These are phyloP conservation scores for Ivindomyrus marchei DNA, from an alignment of 2,113 vertebrate species.

Conservation along the genomic window DNA sequence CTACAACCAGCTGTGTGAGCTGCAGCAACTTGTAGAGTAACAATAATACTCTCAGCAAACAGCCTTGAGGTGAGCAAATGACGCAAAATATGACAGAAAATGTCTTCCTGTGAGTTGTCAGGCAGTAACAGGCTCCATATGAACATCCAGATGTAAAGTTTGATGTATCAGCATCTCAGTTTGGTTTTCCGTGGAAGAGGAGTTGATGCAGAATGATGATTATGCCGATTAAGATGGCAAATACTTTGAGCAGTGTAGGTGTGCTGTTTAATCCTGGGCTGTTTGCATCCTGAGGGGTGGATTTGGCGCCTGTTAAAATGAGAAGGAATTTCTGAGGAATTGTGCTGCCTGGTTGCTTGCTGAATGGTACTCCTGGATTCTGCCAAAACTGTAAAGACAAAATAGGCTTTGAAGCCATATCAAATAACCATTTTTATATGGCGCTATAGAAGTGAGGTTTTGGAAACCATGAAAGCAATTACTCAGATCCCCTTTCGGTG, in stretches of 20 bases:
- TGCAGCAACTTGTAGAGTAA: not conserved
- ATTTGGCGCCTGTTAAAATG: not conserved
- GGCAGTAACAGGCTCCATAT: conserved; percentile 49
- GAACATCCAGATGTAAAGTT: conserved; percentile 7
- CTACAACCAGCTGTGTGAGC: not conserved
- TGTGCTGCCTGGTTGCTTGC: not conserved
- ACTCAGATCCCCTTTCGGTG: conserved; percentile 17
- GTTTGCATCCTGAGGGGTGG: not conserved
- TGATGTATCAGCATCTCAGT: not conserved
- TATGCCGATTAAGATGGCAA: not conserved
- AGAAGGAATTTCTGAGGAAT: not conserved
- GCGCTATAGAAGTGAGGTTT: conserved; percentile 4
- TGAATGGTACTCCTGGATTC: not conserved
- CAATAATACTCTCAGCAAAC: not conserved
- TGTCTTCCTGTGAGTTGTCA: conserved; percentile 36
- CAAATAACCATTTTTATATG: conserved; percentile 3
- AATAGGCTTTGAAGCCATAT: conserved; percentile 3
- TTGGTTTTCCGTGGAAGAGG: not conserved
- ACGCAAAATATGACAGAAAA: conserved; percentile 1
- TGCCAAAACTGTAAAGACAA: conserved; percentile 30
- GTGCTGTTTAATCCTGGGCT: not conserved
- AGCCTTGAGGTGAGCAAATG: conserved; percentile 14
- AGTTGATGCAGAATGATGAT: not conserved
- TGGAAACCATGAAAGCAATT: conserved; percentile 3
- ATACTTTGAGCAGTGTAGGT: conserved; percentile 9